A percentile compares a stretch with the other conserved stretches of the same genome.
phyloP scores from a whole-genome alignment of 30 jellyfish, hydroid and myxozoan genomes.

The Clytia hemisphaerica region DNA sequence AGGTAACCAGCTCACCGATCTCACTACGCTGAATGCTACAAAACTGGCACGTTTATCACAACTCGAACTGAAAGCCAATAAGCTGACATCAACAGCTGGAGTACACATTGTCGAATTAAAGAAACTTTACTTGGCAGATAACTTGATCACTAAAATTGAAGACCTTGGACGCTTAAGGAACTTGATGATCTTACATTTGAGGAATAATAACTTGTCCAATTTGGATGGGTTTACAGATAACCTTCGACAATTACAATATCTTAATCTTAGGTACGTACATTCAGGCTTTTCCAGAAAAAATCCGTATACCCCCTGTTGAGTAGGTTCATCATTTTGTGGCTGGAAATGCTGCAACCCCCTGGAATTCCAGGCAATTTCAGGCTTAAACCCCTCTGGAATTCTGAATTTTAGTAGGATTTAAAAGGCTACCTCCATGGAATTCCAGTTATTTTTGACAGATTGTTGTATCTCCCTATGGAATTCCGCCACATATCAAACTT shows the following conservation, averaged over 20 bases:
- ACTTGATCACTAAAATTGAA: constrained; percentile 51
- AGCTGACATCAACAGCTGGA: constrained; percentile 57
- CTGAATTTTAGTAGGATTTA: too few relatives aligned
- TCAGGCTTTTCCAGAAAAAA: too few relatives aligned
- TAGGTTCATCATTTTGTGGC: too few relatives aligned
- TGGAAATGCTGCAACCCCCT: too few relatives aligned
- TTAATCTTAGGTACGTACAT: constrained; percentile 64
- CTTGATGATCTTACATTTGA: constrained; percentile 51
- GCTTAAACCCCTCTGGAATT: too few relatives aligned
- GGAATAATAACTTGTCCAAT: constrained; percentile 56
- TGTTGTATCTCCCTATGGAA: too few relatives aligned
- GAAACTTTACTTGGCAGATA: constrained; percentile 60
- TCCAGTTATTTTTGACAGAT: too few relatives aligned
- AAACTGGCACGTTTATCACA: constrained; percentile 44
- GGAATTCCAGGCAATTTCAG: too few relatives aligned
- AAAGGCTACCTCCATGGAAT: too few relatives aligned
- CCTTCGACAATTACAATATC: constrained; percentile 61
- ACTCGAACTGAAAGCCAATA: constrained; percentile 66
- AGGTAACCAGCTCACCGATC: constrained; percentile 70
- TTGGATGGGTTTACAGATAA: constrained; percentile 80
- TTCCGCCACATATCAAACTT: too few relatives aligned
- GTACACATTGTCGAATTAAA: constrained; percentile 44
- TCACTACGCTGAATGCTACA: constrained; percentile 58
- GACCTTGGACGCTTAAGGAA: constrained; percentile 42
- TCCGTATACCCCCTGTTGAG: too few relatives aligned